Evolutionary conservation across 1,140 invertebrate genomes (phyloP).

Genomic region (Pararge aegeria): DNA sequence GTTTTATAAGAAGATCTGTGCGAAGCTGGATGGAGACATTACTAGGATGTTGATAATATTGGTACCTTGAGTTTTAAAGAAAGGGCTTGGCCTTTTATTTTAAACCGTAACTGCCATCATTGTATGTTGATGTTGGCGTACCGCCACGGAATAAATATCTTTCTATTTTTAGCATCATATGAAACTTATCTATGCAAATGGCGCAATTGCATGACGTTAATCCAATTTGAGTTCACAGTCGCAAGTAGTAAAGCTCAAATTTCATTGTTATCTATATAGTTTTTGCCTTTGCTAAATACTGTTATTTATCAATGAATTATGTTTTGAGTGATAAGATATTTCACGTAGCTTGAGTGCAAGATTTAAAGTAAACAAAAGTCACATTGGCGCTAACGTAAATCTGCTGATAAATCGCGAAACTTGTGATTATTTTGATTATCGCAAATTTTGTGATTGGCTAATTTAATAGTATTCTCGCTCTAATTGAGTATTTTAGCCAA

Average conservation of each 20-base stretch:
- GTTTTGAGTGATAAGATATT: background rate
- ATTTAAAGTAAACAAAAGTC: too few species aligned
- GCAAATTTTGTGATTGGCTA: too few species aligned
- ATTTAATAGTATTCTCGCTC: too few species aligned
- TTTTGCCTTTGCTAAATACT: background rate
- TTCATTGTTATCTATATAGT: background rate
- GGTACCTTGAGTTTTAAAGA: too few species aligned
- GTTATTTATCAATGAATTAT: background rate
- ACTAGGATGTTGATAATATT: background rate
- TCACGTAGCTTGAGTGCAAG: too few species aligned
- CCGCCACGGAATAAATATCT: constrained; percentile 29
- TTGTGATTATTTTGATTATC: too few species aligned
- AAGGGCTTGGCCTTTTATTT: too few species aligned
- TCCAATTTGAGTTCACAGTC: constrained; percentile 8
- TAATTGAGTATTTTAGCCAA: too few species aligned
- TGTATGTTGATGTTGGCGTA: constrained; percentile 26
- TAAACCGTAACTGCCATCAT: constrained; percentile 5
- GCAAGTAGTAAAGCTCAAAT: background rate
- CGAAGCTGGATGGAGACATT: too few species aligned
- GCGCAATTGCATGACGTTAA: constrained; percentile 9
- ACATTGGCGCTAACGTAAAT: too few species aligned
- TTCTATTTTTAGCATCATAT: constrained; percentile 23
- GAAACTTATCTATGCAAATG: constrained; percentile 15
- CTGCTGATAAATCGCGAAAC: too few species aligned
- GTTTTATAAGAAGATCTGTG: too few species aligned